Evolutionary conservation across 2,797 vertebrate genomes (phyloP).

Genomic region (Prunella strophiata): DNA sequence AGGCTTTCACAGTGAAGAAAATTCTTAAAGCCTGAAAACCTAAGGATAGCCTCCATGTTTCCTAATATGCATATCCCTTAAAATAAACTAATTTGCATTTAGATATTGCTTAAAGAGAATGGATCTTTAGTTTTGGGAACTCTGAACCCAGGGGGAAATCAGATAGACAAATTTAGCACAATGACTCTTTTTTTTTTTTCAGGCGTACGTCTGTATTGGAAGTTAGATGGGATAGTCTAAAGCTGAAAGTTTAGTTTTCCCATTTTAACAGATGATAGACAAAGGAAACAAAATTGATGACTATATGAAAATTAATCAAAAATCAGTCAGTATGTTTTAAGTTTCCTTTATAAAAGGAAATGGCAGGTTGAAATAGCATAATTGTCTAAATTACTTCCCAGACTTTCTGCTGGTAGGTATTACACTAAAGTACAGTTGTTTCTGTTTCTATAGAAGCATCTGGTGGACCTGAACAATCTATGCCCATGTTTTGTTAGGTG

Average conservation of each 20-base stretch:
- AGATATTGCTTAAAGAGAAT: not conserved
- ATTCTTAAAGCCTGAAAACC: not conserved
- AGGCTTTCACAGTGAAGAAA: not conserved
- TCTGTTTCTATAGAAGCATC: not conserved
- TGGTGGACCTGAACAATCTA: not conserved
- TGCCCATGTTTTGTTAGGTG: not conserved
- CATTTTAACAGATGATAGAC: not conserved
- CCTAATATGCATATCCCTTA: not conserved
- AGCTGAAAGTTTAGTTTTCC: not conserved
- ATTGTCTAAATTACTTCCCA: not conserved
- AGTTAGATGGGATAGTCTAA: not conserved
- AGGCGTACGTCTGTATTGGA: not conserved
- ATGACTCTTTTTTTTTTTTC: not conserved
- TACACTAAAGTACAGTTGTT: not conserved
- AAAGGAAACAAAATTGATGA: not conserved
- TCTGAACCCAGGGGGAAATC: not conserved
- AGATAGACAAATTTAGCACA: not conserved
- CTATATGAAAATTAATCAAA: not conserved
- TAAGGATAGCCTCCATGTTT: not conserved
- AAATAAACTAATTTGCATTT: not conserved
- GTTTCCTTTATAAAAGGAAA: not conserved
- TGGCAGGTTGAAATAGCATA: not conserved
- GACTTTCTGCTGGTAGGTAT: not conserved
- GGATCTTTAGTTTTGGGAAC: not conserved
- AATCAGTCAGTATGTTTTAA: not conserved